Percentiles rank a stretch among this genome's conserved stretches.
Conservation (phyloP, 2,113 vertebrate species). For the Gymnarchus niloticus region DNA sequence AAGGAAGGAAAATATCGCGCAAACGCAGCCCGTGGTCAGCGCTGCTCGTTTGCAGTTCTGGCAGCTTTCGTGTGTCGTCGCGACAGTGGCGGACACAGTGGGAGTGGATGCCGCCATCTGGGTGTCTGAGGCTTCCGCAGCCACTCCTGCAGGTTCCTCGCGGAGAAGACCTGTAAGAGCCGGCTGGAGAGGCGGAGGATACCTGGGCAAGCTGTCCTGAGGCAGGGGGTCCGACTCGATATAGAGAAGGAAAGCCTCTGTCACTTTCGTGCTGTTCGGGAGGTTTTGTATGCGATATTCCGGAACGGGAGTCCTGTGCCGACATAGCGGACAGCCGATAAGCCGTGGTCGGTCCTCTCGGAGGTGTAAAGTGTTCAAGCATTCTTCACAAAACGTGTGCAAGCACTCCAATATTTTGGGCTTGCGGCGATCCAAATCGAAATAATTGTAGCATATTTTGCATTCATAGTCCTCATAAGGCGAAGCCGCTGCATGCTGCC, state of each 20-base stretch:
- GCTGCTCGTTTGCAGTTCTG: conserved; percentile 66
- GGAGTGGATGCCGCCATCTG: conserved; percentile 1
- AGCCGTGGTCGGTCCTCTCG: conserved; percentile 45
- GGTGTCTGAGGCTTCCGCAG: conserved; percentile 21
- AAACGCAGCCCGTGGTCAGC: conserved; percentile 62
- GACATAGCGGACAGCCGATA: conserved; percentile 70
- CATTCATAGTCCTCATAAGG: conserved; percentile 68
- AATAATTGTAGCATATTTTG: conserved; percentile 76
- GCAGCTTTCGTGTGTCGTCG: conserved; percentile 54
- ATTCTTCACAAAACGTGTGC: conserved; percentile 75
- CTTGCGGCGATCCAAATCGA: conserved; percentile 63
- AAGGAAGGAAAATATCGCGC: conserved; percentile 67
- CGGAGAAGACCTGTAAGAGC: conserved; percentile 12
- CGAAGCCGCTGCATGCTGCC: conserved; percentile 18
- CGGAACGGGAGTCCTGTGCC: conserved; percentile 68
- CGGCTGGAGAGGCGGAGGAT: conserved; percentile 30
- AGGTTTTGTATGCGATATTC: conserved; percentile 61
- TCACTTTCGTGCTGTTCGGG: conserved; percentile 63
- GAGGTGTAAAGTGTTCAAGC: conserved; percentile 64
- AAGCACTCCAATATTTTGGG: conserved; percentile 70
- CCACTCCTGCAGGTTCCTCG: not conserved
- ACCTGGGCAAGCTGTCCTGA: conserved; percentile 48
- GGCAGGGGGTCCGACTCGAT: conserved; percentile 50
- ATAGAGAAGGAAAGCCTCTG: conserved; percentile 54
- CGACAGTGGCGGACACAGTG: conserved; percentile 24